Evolutionary conservation across 2,888 invertebrate genomes (phyloP).

Genomic region (Megamerina dolium): DNA sequence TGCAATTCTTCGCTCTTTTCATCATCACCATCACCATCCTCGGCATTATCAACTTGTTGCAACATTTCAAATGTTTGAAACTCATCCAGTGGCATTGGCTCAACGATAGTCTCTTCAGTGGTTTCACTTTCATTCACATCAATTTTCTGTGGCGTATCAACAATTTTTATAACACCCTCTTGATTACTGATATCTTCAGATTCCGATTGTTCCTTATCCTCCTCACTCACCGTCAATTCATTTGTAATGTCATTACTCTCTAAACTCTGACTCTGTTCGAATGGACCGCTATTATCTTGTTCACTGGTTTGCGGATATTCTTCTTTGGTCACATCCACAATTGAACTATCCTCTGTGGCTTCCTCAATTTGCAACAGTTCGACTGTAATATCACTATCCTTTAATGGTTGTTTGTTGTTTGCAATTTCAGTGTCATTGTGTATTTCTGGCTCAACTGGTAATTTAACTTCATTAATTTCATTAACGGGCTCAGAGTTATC

Average conservation of each 20-base stretch:
- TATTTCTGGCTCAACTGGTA: not conserved
- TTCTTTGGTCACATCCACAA: too few species aligned
- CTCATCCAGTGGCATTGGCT: slow-evolving; percentile 2
- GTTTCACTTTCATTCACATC: slow-evolving; percentile 7
- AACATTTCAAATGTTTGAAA: not conserved
- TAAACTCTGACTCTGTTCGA: too few species aligned
- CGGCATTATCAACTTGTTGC: not conserved
- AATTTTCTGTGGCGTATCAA: not conserved
- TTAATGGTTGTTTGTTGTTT: too few species aligned
- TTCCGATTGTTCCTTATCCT: slow-evolving; percentile 13
- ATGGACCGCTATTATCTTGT: too few species aligned
- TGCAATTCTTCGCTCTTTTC: not conserved
- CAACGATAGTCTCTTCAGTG: slow-evolving; percentile 3
- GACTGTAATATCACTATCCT: too few species aligned
- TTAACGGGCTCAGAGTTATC: not conserved
- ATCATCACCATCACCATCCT: not conserved
- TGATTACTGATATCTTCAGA: not conserved
- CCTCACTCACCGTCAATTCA: not conserved
- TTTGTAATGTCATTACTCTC: not conserved
- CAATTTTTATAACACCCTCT: not conserved
- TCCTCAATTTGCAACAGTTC: too few species aligned
- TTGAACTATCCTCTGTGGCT: too few species aligned
- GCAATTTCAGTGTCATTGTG: too few species aligned
- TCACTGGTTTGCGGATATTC: too few species aligned
- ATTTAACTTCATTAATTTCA: not conserved